Conservation (phyloP, 2,797 vertebrate genomes). For the Megaceryle alcyon region DNA sequence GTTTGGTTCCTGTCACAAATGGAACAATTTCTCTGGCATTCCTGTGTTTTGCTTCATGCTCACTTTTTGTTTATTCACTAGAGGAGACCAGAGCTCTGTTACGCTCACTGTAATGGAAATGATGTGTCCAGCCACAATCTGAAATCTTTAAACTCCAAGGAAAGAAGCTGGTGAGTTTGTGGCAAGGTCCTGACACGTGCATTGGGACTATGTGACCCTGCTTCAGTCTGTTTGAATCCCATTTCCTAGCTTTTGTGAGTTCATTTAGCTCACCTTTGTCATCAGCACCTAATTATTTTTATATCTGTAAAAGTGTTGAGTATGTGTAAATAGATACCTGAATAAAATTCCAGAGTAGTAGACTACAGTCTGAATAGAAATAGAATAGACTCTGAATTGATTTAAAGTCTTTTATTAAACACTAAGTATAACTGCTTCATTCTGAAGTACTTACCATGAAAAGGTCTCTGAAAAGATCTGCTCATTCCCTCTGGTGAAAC, state of each 20-base stretch:
- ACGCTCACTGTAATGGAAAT: background rate
- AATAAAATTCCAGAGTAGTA: background rate
- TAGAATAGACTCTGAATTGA: background rate
- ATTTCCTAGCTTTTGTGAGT: background rate
- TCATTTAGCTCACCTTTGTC: background rate
- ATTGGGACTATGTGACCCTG: background rate
- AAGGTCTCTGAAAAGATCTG: background rate
- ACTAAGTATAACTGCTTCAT: background rate
- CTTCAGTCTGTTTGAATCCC: background rate
- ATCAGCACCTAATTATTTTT: background rate
- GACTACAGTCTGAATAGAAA: background rate
- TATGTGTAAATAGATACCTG: background rate
- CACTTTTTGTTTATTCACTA: background rate
- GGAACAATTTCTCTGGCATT: background rate
- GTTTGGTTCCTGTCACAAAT: background rate
- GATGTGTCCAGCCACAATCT: rapidly evolving
- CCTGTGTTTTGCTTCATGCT: background rate
- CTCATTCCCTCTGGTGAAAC: background rate
- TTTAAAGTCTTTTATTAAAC: background rate
- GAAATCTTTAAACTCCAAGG: background rate
- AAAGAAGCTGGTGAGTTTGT: background rate
- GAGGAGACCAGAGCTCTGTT: background rate
- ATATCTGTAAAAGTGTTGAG: background rate
- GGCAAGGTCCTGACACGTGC: background rate
- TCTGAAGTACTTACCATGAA: background rate